Conservation (phyloP, 2,888 invertebrate species). For the Cetonia aurata region DNA sequence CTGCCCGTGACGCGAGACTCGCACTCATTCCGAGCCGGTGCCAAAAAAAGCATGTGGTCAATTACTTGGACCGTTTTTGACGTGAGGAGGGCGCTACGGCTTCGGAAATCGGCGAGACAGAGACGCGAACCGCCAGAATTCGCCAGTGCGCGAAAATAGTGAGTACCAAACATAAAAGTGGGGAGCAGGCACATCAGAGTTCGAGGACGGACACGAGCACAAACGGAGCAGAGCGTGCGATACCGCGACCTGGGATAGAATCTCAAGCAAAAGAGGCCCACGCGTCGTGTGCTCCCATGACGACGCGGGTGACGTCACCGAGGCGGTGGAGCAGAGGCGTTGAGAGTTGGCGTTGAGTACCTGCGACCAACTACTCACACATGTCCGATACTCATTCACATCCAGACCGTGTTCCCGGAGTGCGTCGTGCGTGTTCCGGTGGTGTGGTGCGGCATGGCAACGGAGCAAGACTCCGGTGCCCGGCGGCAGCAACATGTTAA, state of each 20-base stretch:
- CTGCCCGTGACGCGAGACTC: conserved; percentile 49
- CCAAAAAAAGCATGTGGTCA: conserved; percentile 50
- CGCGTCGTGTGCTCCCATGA: conserved; percentile 59
- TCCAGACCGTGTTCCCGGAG: conserved; percentile 51
- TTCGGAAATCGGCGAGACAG: conserved; percentile 48
- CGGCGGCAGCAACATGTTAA: conserved; percentile 69
- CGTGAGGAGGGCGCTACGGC: conserved; percentile 30
- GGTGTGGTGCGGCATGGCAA: conserved; percentile 68
- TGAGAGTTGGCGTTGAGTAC: conserved; percentile 59
- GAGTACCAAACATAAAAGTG: conserved; percentile 48
- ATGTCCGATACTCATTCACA: conserved; percentile 59
- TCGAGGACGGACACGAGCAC: conserved; percentile 54
- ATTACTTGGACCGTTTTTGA: conserved; percentile 33
- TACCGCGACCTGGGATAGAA: conserved; percentile 55
- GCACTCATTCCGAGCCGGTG: conserved; percentile 49
- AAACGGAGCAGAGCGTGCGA: conserved; percentile 54
- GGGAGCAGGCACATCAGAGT: conserved; percentile 50
- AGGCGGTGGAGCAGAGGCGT: conserved; percentile 60
- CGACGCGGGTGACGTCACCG: conserved; percentile 62
- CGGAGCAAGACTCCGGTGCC: conserved; percentile 69
- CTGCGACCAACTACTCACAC: conserved; percentile 57
- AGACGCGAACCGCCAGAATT: conserved; percentile 48
- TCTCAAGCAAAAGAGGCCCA: conserved; percentile 54
- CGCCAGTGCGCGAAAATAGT: conserved; percentile 53
- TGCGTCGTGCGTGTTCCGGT: conserved; percentile 53